Conservation (phyloP, 2,113 vertebrate species). For the Cephalopterus ornatus region DNA sequence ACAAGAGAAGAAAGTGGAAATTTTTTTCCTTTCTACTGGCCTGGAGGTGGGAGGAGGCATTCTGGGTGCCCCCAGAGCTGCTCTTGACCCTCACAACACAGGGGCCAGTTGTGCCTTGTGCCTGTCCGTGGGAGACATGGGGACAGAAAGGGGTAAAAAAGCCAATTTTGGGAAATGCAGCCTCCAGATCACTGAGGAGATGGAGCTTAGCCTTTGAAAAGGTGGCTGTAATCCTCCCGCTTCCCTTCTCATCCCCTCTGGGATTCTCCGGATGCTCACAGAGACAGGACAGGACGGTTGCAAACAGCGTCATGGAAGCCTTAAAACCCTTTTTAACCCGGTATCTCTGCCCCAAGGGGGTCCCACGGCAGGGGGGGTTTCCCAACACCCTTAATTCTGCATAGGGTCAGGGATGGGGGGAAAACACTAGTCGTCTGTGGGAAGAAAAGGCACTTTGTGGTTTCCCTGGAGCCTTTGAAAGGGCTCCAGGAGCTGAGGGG, state of each 20-base stretch:
- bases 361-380: not conserved
- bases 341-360: not conserved
- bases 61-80: not conserved
- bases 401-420: not conserved
- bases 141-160: not conserved
- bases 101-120: accelerated
- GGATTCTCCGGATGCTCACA: not conserved
- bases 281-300: not conserved
- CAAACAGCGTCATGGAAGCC: accelerated
- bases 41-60: not conserved
- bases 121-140: not conserved
- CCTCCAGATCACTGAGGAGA: not conserved
- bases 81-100: not conserved
- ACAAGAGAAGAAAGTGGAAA: not conserved
- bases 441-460: slow-evolving; percentile 34
- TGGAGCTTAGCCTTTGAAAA: not conserved
- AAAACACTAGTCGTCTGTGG: not conserved
- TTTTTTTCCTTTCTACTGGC: not conserved
- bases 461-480: slow-evolving; percentile 33
- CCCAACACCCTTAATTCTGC: not conserved
- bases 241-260: not conserved
- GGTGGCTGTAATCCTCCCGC: not conserved
- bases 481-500: slow-evolving; percentile 20
- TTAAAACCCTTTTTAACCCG: not conserved
- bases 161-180: not conserved